Percentiles rank a stretch among this genome's conserved stretches.
These are phyloP conservation scores for Diploptera punctata DNA, from an alignment of 2,888 invertebrate genomes.

Conservation along the genomic window DNA sequence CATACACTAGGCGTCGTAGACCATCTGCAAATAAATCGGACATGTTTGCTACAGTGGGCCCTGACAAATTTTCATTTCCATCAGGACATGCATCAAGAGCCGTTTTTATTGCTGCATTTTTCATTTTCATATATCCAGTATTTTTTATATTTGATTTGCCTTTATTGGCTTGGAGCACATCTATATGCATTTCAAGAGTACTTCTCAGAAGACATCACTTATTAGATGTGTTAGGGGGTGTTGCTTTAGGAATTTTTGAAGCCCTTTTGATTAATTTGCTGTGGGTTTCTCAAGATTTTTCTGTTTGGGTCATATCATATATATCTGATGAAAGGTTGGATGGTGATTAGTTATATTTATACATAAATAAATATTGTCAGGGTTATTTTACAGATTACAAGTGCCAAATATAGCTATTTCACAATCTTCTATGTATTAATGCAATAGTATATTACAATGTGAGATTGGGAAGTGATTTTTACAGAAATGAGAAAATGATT, in stretches of 20 bases:
- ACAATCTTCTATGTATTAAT: too few species aligned
- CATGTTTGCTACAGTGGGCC: constrained; percentile 71
- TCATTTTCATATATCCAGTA: constrained; percentile 69
- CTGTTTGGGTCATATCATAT: constrained; percentile 64
- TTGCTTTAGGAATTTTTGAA: constrained; percentile 73
- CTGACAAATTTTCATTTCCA: constrained; percentile 92
- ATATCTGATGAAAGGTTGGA: constrained; percentile 72
- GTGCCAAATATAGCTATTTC: too few species aligned
- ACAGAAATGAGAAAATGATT: too few species aligned
- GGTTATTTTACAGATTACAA: too few species aligned
- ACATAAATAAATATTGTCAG: too few species aligned
- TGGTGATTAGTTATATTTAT: too few species aligned
- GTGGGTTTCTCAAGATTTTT: constrained; percentile 72
- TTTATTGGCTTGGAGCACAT: constrained; percentile 74
- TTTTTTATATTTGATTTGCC: constrained; percentile 66
- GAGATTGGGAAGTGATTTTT: too few species aligned
- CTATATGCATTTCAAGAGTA: constrained; percentile 80
- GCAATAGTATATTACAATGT: too few species aligned
- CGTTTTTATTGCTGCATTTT: constrained; percentile 75
- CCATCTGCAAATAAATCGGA: constrained; percentile 73
- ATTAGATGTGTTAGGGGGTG: constrained; percentile 82
- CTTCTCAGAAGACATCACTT: constrained; percentile 86
- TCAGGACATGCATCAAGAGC: constrained; percentile 93
- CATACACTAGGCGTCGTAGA: constrained; percentile 76
- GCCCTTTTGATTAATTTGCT: constrained; percentile 66